A percentile compares a stretch with the other conserved stretches of the same genome.
Evolutionary conservation across 2,888 invertebrate genomes (phyloP).

Genomic region (Drosophila histrio): DNA sequence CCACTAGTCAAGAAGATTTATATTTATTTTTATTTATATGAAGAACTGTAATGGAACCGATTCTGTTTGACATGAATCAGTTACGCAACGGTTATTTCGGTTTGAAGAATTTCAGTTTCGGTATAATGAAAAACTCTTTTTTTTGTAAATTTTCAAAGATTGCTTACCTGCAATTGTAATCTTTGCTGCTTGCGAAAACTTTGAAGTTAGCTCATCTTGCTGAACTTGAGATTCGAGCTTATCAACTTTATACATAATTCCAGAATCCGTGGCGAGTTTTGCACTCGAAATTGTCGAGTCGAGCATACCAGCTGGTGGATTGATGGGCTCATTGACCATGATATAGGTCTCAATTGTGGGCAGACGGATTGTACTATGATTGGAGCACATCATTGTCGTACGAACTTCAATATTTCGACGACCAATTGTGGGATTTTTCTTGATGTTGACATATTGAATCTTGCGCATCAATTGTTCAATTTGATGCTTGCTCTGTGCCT

Average conservation of each 20-base stretch:
- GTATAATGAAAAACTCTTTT: no score
- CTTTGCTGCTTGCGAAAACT: slow-evolving; percentile 16
- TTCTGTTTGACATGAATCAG: no score
- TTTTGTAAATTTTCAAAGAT: no score
- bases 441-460: slow-evolving; percentile 95
- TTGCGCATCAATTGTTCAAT: slow-evolving; percentile 93
- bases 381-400: slow-evolving; percentile 82
- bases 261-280: slow-evolving; percentile 5
- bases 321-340: slow-evolving; percentile 82
- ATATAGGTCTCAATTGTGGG: slow-evolving; percentile 84
- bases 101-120: no score
- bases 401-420: slow-evolving; percentile 88
- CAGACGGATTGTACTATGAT: slow-evolving; percentile 81
- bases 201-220: slow-evolving; percentile 9
- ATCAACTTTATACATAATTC: slow-evolving; percentile 19
- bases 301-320: slow-evolving; percentile 16
- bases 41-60: no score
- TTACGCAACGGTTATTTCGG: no score
- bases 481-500: slow-evolving; percentile 95
- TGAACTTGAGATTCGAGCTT: slow-evolving; percentile 16
- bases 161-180: slow-evolving; percentile 58
- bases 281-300: slow-evolving; percentile 2
- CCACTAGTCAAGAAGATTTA: no score
- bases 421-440: slow-evolving; percentile 97
- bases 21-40: no score